Percentiles rank a stretch among this genome's conserved stretches.
Conservation (phyloP, 2,113 vertebrate species). For the Himantopus leucocephalus region DNA sequence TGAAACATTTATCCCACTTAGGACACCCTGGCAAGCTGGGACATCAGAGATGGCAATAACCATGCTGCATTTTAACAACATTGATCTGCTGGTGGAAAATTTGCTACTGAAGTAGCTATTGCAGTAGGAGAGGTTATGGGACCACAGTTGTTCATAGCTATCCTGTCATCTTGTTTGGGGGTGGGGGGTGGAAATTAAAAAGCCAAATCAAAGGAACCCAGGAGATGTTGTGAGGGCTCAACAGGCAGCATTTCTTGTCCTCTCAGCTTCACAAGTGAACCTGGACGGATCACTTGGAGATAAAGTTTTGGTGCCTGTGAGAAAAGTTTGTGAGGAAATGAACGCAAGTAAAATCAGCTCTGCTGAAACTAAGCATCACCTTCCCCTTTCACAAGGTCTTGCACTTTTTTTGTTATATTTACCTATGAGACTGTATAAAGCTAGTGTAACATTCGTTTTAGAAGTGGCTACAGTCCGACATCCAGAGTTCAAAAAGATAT, state of each 20-base stretch:
- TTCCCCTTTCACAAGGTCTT: background rate
- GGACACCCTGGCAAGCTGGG: background rate
- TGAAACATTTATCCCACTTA: constrained; percentile 31
- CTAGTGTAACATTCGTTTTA: background rate
- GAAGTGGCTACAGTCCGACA: background rate
- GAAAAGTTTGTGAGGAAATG: background rate
- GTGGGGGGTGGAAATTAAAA: no score
- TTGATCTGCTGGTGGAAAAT: background rate
- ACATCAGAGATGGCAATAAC: background rate
- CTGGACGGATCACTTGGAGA: background rate
- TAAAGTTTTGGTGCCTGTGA: background rate
- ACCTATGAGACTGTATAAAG: background rate
- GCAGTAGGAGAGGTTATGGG: background rate
- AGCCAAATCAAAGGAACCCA: background rate
- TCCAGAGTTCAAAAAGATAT: background rate
- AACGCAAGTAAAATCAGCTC: background rate
- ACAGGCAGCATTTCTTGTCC: background rate
- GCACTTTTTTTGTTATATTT: background rate
- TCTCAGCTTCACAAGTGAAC: background rate
- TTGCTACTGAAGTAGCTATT: background rate
- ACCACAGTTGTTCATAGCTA: background rate
- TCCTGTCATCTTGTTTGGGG: background rate
- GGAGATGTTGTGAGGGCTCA: background rate
- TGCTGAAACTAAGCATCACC: background rate
- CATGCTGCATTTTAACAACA: background rate